phyloP scores from a whole-genome alignment of 2,113 vertebrate genomes.

The Falcunculus frontatus region DNA sequence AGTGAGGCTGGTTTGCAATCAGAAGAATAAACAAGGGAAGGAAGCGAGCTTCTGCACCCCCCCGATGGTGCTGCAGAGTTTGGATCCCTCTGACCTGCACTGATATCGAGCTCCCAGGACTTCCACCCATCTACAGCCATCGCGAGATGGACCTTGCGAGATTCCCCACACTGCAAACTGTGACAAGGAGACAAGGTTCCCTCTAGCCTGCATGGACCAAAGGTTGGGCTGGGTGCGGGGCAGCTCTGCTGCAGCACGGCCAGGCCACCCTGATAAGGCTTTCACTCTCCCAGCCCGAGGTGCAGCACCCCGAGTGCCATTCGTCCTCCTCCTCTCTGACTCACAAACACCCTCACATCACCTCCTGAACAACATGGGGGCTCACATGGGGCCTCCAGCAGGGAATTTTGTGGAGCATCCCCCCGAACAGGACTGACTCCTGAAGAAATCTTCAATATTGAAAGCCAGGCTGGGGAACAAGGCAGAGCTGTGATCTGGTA shows the following conservation, averaged over 20 bases:
- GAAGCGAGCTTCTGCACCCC: background rate
- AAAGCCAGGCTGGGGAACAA: background rate
- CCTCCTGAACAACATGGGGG: rapidly evolving
- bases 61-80: rapidly evolving
- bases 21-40: background rate
- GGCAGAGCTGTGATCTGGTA: background rate
- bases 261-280: conserved; percentile 1
- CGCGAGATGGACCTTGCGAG: background rate
- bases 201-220: background rate
- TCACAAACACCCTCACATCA: background rate
- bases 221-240: background rate
- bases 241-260: background rate
- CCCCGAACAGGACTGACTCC: rapidly evolving
- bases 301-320: background rate
- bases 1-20: background rate
- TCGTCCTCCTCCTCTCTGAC: background rate
- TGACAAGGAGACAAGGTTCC: background rate
- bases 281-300: background rate
- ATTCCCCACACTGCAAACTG: background rate
- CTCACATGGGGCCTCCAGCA: rapidly evolving
- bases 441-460: background rate
- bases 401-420: background rate
- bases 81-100: background rate
- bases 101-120: background rate
- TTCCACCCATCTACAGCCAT: background rate